phyloP scores from a whole-genome alignment of 2,888 invertebrate species.

The Incurvaria masculella region DNA sequence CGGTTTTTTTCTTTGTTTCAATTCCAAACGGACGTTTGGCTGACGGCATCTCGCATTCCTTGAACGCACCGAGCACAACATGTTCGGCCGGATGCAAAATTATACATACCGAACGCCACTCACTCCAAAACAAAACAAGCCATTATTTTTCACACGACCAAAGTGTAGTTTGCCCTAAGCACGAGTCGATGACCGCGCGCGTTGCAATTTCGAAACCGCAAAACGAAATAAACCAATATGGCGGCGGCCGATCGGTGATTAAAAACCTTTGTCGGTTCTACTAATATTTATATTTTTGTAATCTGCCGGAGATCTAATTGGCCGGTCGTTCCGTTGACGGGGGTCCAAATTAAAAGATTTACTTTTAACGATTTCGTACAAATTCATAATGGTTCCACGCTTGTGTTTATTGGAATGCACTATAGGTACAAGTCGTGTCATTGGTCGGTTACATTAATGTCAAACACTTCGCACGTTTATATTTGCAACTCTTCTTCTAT shows the following conservation, averaged over 20 bases:
- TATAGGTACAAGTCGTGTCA: no score
- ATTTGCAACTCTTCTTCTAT: no score
- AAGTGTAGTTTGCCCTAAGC: constrained; percentile 52
- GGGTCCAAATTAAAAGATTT: neutral
- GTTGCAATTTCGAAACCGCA: constrained; percentile 56
- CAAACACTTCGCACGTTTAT: no score
- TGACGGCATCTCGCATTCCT: constrained; percentile 7
- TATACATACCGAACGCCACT: constrained; percentile 47
- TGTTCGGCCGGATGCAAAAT: constrained; percentile 42
- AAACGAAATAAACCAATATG: constrained; percentile 45
- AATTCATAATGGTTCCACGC: neutral
- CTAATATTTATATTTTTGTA: constrained; percentile 58
- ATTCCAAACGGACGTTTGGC: neutral
- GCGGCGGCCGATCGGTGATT: constrained; percentile 42
- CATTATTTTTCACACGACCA: constrained; percentile 56
- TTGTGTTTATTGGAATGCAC: neutral
- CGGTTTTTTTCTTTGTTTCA: no score
- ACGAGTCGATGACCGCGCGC: constrained; percentile 52
- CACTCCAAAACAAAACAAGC: constrained; percentile 44
- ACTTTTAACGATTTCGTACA: neutral
- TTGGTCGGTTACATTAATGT: no score
- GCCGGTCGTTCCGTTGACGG: constrained; percentile 25
- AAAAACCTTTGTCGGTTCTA: constrained; percentile 59
- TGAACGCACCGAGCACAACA: constrained; percentile 14
- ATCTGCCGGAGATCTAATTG: constrained; percentile 55